These are phyloP conservation scores for Zaprionus tsacasi DNA, from an alignment of 1,140 invertebrate species.

Conservation along the genomic window DNA sequence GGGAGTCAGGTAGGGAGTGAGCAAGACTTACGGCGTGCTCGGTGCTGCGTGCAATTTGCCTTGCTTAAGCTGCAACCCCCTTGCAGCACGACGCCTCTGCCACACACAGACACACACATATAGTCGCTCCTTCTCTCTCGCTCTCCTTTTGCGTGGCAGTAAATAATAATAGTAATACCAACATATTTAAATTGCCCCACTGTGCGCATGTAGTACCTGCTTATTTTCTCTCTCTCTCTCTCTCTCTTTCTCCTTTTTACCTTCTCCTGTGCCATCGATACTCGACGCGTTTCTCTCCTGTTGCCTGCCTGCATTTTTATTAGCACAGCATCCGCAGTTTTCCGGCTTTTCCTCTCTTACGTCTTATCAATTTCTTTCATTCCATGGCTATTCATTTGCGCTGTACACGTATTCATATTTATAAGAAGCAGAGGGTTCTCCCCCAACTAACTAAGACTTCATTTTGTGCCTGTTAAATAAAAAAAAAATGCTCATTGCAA, in stretches of 20 bases:
- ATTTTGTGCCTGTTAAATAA: slow-evolving; percentile 54
- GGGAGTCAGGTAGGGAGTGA: slow-evolving; percentile 3
- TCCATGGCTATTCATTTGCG: slow-evolving; percentile 51
- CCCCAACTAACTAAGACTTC: slow-evolving; percentile 33
- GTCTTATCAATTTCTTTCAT: slow-evolving; percentile 49
- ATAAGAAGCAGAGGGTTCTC: slow-evolving; percentile 30
- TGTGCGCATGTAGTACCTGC: background rate
- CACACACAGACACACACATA: slow-evolving; percentile 22
- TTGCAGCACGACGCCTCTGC: background rate
- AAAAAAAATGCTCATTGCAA: slow-evolving; percentile 67
- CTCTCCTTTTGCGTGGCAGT: slow-evolving; percentile 43
- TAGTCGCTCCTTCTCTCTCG: slow-evolving; percentile 33
- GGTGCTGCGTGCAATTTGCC: slow-evolving; percentile 40
- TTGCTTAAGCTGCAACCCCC: slow-evolving; percentile 1
- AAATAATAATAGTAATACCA: slow-evolving; percentile 70
- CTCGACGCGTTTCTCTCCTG: slow-evolving; percentile 38
- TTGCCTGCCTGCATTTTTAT: slow-evolving; percentile 67
- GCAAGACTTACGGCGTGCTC: slow-evolving; percentile 15
- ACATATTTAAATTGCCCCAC: slow-evolving; percentile 72
- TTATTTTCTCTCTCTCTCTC: slow-evolving; percentile 42
- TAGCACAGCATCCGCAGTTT: slow-evolving; percentile 39
- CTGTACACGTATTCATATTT: slow-evolving; percentile 41
- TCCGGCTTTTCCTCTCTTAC: slow-evolving; percentile 24
- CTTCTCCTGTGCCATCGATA: slow-evolving; percentile 45
- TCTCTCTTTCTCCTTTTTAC: too few relatives aligned